Evolutionary conservation across 2,888 invertebrate species (phyloP).

Genomic region (Bibio marci): DNA sequence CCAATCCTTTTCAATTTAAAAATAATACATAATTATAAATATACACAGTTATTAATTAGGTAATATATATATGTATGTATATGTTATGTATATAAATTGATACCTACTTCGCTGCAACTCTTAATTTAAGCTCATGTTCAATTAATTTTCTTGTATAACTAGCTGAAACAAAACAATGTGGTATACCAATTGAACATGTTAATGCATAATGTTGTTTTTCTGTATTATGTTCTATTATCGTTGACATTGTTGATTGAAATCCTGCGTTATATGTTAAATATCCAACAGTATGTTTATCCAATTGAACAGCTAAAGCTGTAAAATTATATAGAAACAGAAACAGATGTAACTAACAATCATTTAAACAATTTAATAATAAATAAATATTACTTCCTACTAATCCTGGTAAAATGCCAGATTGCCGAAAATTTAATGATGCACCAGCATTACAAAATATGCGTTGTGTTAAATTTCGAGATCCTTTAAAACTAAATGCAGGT

Average conservation of each 20-base stretch:
- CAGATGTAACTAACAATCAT: background rate
- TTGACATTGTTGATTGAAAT: constrained; percentile 56
- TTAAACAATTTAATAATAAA: background rate
- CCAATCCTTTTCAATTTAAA: constrained; percentile 44
- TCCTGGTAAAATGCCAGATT: constrained; percentile 58
- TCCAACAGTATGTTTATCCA: constrained; percentile 77
- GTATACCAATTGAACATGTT: constrained; percentile 64
- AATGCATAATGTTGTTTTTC: constrained; percentile 47
- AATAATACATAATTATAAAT: constrained; percentile 4
- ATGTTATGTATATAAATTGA: no score
- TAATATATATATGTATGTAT: no score
- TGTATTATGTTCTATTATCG: constrained; percentile 62
- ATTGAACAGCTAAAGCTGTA: constrained; percentile 62
- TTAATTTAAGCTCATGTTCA: constrained; percentile 60
- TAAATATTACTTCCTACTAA: constrained; percentile 47
- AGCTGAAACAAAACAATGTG: constrained; percentile 58
- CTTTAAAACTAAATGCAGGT: constrained; percentile 58
- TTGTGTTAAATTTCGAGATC: constrained; percentile 55
- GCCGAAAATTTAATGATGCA: constrained; percentile 56
- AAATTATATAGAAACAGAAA: no score
- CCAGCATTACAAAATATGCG: constrained; percentile 62
- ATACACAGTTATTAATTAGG: constrained; percentile 1
- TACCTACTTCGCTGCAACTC: constrained; percentile 61
- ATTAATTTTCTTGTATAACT: constrained; percentile 66
- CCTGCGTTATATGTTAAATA: constrained; percentile 68